Base-by-base conservation (phyloP, 1,140 invertebrate species). In the Goniozus legneri region DNA sequence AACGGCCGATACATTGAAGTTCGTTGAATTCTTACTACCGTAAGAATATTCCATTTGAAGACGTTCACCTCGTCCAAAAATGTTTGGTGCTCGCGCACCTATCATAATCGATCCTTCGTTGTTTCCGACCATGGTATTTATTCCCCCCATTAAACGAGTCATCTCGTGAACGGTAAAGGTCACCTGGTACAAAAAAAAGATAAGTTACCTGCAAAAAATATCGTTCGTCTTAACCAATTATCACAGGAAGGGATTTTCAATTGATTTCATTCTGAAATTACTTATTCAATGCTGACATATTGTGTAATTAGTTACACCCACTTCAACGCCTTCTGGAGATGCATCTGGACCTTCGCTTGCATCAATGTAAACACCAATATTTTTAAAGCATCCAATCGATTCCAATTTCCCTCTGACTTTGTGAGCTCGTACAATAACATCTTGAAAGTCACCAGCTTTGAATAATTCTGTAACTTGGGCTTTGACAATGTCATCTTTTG, bases 401-500 rank as follows among this genome's bases (percentile, higher is more conserved):
- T 91, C 83, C 32, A 95, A 75, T 49, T 84, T 84, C 10, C 77
- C 73, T 38, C 84, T 80, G 1, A 88, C 87, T 69, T 76, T 79
- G 47, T 83, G 79, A 3, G 80, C 77, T 45, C 75, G 74, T 40
- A 82, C 46, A 44, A 86, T 79, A 37, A 86, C 79, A 55, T 85
- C 82, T 55, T 82, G 77, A 55, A 84, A 84, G 65, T 83, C 78
- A 16, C 78, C 75, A 1, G 88, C 85, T 46, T 80, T 78, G 60
- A 92, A 89, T 10, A 93, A 71, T 21, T 88, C 84, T 35, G 79
- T 74, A 0, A 93, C 80, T 54, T 83, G 83, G 40, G 81, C 78
- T 42, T 81, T 78, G n/a, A 95, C 71, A 39, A 92, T 82, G 56
- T 92, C 89, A 75, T 92, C 84, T 69, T 91, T 91, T 1, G 91